Base-by-base conservation (phyloP, 2,797 vertebrate genomes). In the Silurus lanzhouensis region DNA sequence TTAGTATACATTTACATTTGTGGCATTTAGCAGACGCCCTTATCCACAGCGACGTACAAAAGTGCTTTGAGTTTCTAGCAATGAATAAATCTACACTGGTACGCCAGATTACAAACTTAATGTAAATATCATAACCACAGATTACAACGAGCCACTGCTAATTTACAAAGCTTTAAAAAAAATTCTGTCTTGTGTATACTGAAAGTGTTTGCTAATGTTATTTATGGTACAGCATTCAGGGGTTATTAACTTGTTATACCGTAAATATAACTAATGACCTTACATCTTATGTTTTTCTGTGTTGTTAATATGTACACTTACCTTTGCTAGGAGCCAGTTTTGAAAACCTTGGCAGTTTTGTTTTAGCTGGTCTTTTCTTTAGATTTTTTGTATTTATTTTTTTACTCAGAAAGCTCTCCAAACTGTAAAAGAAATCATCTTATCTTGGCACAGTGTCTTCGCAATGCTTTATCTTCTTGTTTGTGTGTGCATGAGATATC, bases 381-480 rank as follows among this genome's bases (percentile, higher is more conserved):
- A 61, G 60, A 57, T 52, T 78, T 85, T 83, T 83, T 71, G 72
- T n/a, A 22, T 68, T 60, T 31, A 38, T 52, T 10, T 52, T 52
- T 52, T 52, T 52, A 52, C 48, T 4, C 48, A 2, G 76, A 87
- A 87, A 72, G 60, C 67, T 77, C 44, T 87, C 63, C 63, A 85
- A 87, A 86, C 82, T 83, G 71, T 86, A 86, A 86, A 82, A 83
- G 63, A 84, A 87, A 84, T 52, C 64, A 81, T 88, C 78, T 87
- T 87, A 85, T 87, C 89, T 83, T 87, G 88, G 85, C 87, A 79
- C 68, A 3, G 48, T 84, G 83, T 66, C 63, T 79, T 68, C 27
- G 9, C 44, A 12, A 15, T 31, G 70, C 86, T 91, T 90, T 88
- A 88, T 90, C 87, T 89, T 87, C 67, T 81, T 75, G 82, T 68